phyloP scores from a whole-genome alignment of 2,113 vertebrate genomes.

The Halcyon senegalensis region DNA sequence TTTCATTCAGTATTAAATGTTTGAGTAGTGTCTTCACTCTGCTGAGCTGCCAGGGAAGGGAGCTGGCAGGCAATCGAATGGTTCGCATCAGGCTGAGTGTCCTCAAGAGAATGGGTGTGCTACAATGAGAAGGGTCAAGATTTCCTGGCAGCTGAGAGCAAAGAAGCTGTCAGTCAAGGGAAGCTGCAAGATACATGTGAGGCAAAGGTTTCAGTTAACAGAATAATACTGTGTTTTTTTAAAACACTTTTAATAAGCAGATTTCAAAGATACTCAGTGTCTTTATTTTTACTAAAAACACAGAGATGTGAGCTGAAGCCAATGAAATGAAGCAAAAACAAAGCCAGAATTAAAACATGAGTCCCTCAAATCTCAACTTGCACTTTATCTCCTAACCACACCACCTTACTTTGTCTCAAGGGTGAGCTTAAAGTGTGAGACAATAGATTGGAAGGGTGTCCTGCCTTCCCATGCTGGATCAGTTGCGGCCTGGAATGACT shows the following conservation, averaged over 20 bases:
- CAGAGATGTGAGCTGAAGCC: background rate
- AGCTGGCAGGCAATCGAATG: background rate
- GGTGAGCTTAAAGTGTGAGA: background rate
- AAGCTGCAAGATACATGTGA: background rate
- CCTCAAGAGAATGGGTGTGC: constrained; percentile 42
- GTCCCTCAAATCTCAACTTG: background rate
- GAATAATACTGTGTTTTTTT: background rate
- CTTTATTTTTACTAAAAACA: background rate
- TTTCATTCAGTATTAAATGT: constrained; percentile 30
- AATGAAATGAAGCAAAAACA: background rate
- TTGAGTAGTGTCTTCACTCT: background rate
- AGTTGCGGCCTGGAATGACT: background rate
- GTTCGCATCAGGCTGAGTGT: background rate
- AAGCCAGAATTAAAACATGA: background rate
- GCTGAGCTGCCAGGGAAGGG: background rate
- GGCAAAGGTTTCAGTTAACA: background rate
- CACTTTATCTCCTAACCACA: background rate
- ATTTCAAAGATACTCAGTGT: background rate
- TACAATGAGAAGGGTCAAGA: background rate
- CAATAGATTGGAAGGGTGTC: background rate
- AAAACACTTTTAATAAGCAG: background rate
- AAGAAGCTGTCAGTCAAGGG: background rate
- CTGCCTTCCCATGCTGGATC: background rate
- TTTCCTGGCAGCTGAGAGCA: constrained; percentile 10
- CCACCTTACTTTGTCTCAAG: background rate